phyloP scores from a whole-genome alignment of 2,888 invertebrate species.

The Phyllotreta striolata region DNA sequence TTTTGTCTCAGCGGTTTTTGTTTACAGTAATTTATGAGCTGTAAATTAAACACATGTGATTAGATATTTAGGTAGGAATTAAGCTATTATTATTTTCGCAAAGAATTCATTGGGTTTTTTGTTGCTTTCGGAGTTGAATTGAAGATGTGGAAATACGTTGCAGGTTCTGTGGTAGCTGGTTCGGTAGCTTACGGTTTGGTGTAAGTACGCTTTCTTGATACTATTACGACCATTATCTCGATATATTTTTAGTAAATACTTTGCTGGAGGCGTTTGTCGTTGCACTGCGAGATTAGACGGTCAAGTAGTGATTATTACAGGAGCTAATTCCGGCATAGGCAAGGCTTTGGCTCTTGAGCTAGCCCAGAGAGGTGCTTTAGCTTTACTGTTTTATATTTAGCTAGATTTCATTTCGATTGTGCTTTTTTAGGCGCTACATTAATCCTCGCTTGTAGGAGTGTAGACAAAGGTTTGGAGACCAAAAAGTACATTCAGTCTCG shows the following conservation, averaged over 20 bases:
- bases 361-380: conserved; percentile 59
- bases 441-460: conserved; percentile 66
- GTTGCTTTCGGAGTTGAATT: conserved; percentile 18
- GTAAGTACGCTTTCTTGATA: conserved; percentile 50
- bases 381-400: background rate
- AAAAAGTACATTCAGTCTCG: conserved; percentile 58
- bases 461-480: conserved; percentile 60
- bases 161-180: conserved; percentile 53
- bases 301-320: conserved; percentile 66
- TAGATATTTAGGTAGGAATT: conserved; percentile 3
- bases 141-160: conserved; percentile 57
- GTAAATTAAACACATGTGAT: no score
- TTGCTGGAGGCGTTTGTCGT: conserved; percentile 57
- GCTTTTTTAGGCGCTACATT: conserved; percentile 63
- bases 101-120: conserved; percentile 10
- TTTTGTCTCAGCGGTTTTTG: no score
- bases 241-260: conserved; percentile 55
- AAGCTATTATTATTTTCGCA: conserved; percentile 5
- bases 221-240: conserved; percentile 16
- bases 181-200: conserved; percentile 54
- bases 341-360: conserved; percentile 65
- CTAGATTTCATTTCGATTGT: background rate
- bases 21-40: no score
- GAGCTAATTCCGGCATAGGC: conserved; percentile 69
- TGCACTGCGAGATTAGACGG: conserved; percentile 58